Evolutionary conservation across 2,113 vertebrate species (phyloP), one percentile per base, ranked within the genome.

Genomic region (Orthonyx spaldingii): DNA sequence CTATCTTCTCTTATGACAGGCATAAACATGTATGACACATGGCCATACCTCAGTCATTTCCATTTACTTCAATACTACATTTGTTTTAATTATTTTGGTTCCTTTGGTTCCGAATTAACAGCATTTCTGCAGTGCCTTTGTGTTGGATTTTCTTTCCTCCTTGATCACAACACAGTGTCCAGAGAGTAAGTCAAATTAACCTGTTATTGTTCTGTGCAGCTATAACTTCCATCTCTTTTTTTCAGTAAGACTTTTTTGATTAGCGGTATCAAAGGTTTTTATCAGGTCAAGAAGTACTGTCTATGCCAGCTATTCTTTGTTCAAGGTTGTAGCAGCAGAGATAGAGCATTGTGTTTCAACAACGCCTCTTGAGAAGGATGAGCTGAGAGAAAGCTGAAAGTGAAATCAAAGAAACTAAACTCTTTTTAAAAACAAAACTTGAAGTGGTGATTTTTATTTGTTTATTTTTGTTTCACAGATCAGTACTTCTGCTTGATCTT

Each of bases 341-440:
- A 65, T 79, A 7, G 19, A 72, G 63, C 55, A 64, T 70, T 96
- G 81, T 87, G 60, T 94, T 97, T 96, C 93, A 93, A 70, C 39
- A 80, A 70, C 5, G 5, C 59, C 85, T 93, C 92, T 96, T 83
- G 35, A 94, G 63, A 81, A 89, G 37, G 44, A 88, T 44, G 82
- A 96, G 44, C 93, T 88, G 52, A 82, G 50, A 94, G 71, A 83
- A 96, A 90, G 74, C 61, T 93, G 53, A 35, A 91, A 79, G 55
- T 65, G 87, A 94, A 96, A 88, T 84, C 50, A 55, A 80, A 78
- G 92, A 74, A 93, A 86, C 75, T 60, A 57, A 94, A 72, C 28
- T 35, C 39, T 50, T 24, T 47, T 78, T 46, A 77, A 74, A 91
- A 94, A 32, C 15, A 55, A 92, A 89, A 50, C 27, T 22, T 35